Base-by-base conservation (phyloP, 2,888 invertebrate species). In the Dicyrtomina minuta region DNA sequence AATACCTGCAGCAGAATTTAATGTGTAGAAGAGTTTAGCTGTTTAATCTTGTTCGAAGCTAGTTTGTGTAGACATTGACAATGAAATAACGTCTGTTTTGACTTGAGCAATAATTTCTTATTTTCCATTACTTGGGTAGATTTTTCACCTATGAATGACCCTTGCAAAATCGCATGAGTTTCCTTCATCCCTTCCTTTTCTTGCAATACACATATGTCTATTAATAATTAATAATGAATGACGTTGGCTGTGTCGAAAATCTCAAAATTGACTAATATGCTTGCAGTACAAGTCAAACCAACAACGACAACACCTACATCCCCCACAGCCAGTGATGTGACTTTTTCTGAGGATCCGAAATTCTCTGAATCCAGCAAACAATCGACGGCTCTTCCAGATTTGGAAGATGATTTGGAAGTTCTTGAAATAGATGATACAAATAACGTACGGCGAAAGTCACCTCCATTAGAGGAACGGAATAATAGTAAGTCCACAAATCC, bases 351-450 rank as follows among this genome's bases (percentile, higher is more conserved):
- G 24, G 68, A 68, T 20, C 22, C 27, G 20, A 68, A 68, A 49
- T 6, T 15, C 27, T 51, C n/a, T n/a, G 27, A 46, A 8, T n/a
- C 59, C 41, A n/a, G 26, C 27, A 68, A 59, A 24, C 59, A 68
- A 39, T n/a, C 58, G 8, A 33, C 43, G 12, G 49, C 26, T 41
- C 60, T 72, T 65, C 66, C 70, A 10, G 76, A 77, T 62, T 73
- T 78, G 26, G 78, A 78, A 49, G 77, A 78, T 70, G 78, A 75
- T 64, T 73, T 78, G 66, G 78, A 78, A 73, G 77, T 78, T 61
- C 67, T 78, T 41, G 76, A 78, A 62, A 72, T 78, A 56, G 78
- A 75, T 56, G 78, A 78, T 53, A 68, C 64, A 43, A 70, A 70
- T 56, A 46, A 66, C 20, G 49, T 56, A 53, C 55, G 69, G 20